Conservation (phyloP, 2,797 vertebrate genomes). For the Gymnoscopelus braueri region DNA sequence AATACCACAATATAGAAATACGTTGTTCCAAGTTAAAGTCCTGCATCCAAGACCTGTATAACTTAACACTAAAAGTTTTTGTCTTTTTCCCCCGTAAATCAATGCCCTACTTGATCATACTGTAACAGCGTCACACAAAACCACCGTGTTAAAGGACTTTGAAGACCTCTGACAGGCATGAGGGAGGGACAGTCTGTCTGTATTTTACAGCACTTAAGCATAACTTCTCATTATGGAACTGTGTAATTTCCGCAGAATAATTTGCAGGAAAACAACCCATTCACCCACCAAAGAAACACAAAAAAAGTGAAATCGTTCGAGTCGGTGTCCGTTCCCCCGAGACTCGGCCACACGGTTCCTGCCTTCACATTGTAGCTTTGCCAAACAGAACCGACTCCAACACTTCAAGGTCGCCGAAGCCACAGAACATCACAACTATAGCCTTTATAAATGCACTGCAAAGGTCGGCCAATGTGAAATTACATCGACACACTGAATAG, state of each 20-base stretch:
- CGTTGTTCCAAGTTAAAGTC: not conserved
- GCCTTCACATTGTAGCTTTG: slow-evolving; percentile 38
- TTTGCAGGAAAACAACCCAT: slow-evolving; percentile 72
- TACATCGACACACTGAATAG: slow-evolving; percentile 21
- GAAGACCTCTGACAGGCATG: slow-evolving; percentile 69
- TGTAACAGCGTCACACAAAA: not conserved
- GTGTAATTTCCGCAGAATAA: slow-evolving; percentile 75
- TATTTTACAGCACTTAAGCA: slow-evolving; percentile 85
- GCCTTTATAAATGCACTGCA: too few species aligned
- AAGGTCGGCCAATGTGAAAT: not conserved
- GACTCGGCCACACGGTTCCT: slow-evolving; percentile 49
- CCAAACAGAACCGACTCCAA: slow-evolving; percentile 34
- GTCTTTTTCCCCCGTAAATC: too few species aligned
- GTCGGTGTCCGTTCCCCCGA: slow-evolving; percentile 55
- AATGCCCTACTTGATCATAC: too few species aligned
- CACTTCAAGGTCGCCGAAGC: slow-evolving; percentile 46
- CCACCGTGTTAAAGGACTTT: slow-evolving; percentile 79
- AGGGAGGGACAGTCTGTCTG: slow-evolving; percentile 69
- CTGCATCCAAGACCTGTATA: too few species aligned
- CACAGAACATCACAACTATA: slow-evolving; percentile 30
- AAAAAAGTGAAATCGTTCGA: slow-evolving; percentile 62
- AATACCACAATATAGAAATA: too few species aligned
- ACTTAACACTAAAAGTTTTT: too few species aligned
- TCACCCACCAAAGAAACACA: slow-evolving; percentile 12
- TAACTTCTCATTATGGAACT: slow-evolving; percentile 82